Base-by-base conservation (phyloP, 2,888 invertebrate species). In the Bursaphelenchus okinawaensis region DNA sequence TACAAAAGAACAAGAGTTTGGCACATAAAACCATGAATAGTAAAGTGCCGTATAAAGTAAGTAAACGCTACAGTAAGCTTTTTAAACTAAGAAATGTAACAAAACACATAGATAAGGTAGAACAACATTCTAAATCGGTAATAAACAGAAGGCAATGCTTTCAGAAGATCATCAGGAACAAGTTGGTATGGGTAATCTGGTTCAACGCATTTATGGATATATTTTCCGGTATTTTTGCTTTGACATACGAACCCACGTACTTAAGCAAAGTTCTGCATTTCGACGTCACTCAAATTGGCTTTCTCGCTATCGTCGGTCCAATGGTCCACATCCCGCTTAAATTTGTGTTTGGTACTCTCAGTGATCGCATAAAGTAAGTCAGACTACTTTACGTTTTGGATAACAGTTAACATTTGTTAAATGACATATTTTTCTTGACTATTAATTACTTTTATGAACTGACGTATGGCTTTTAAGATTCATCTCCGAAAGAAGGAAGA, bases 401-500 rank as follows among this genome's bases (percentile, higher is more conserved):
- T n/a, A n/a, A n/a, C n/a, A n/a, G n/a, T n/a, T n/a, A n/a, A n/a
- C n/a, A n/a, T n/a, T n/a, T n/a, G n/a, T n/a, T n/a, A n/a, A n/a
- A n/a, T n/a, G n/a, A n/a, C n/a, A n/a, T n/a, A n/a, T n/a, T n/a
- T n/a, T n/a, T n/a, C n/a, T n/a, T n/a, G n/a, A n/a, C n/a, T n/a
- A n/a, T n/a, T n/a, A n/a, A n/a, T n/a, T n/a, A n/a, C n/a, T n/a
- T n/a, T n/a, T n/a, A n/a, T n/a, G n/a, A n/a, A n/a, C n/a, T n/a
- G n/a, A n/a, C n/a, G n/a, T n/a, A n/a, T n/a, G n/a, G n/a, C n/a
- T n/a, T 62, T 20, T 54, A 61, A 75, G 76, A 40, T 76, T 68
- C 60, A 55, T 73, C 20, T 67, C 74, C 12, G 79, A 79, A 58
- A 71, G 70, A 19, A 63, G 67, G 23, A 79, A 79, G 58, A 74